Evolutionary conservation across 2,113 vertebrate genomes (phyloP).

Genomic region (Pseudonaja textilis): DNA sequence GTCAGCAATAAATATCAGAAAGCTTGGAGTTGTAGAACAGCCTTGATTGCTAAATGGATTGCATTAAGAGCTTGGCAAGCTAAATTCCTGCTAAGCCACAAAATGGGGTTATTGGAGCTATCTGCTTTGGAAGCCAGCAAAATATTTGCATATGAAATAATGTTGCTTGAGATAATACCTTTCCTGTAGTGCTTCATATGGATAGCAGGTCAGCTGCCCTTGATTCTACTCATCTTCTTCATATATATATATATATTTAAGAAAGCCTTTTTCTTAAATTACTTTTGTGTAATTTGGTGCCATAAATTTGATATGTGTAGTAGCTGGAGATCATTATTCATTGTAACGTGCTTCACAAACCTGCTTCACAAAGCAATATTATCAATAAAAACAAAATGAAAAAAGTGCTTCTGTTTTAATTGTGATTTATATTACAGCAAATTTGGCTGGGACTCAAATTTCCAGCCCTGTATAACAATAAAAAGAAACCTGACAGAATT

Average conservation of each 20-base stretch:
- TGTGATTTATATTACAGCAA: background rate
- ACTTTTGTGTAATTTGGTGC: background rate
- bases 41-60: constrained; percentile 18
- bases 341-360: background rate
- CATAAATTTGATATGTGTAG: background rate
- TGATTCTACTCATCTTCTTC: background rate
- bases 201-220: background rate
- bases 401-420: background rate
- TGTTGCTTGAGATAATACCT: background rate
- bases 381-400: constrained; percentile 12
- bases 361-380: constrained; percentile 9
- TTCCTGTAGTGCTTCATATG: background rate
- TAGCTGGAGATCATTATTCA: constrained; percentile 13
- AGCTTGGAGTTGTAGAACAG: constrained; percentile 11
- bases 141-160: constrained; percentile 11
- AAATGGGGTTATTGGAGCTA: constrained; percentile 5
- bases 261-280: background rate
- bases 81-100: constrained; percentile 4
- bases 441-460: background rate
- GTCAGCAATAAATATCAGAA: constrained; percentile 15
- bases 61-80: constrained; percentile 23
- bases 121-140: constrained; percentile 6
- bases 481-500: background rate
- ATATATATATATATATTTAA: background rate
- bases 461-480: background rate